Conservation (phyloP, 2,888 invertebrate genomes). For the Rotaria magnacalcarata region DNA sequence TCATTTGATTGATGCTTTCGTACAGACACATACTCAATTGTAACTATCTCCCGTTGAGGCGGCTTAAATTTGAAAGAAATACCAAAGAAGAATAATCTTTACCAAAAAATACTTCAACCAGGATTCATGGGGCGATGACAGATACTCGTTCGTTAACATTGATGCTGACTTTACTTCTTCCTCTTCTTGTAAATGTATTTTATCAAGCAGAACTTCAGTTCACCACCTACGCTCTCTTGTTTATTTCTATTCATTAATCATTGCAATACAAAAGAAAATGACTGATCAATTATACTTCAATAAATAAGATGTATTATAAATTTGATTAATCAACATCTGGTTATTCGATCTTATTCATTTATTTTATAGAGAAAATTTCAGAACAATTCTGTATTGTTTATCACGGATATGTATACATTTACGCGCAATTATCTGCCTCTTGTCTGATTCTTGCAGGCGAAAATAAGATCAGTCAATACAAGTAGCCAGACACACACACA, state of each 20-base stretch:
- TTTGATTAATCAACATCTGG: not conserved
- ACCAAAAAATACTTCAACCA: not conserved
- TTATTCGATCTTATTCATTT: not conserved
- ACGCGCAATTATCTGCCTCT: not conserved
- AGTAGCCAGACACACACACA: not conserved
- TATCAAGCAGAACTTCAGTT: not conserved
- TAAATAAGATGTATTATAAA: not conserved
- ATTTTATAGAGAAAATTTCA: not conserved
- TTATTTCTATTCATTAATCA: not conserved
- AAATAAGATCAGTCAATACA: not conserved
- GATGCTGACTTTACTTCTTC: not conserved
- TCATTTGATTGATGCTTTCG: not conserved
- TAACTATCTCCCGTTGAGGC: not conserved
- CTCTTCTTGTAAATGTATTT: not conserved
- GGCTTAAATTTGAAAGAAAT: not conserved
- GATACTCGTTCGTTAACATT: not conserved
- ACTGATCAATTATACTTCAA: not conserved
- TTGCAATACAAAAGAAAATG: not conserved
- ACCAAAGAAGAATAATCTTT: not conserved
- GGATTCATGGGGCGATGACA: not conserved
- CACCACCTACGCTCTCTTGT: not conserved
- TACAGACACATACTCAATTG: not conserved
- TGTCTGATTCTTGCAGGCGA: not conserved
- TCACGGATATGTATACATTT: not conserved
- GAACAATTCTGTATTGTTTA: not conserved